A percentile compares a stretch with the other conserved stretches of the same genome.
These are phyloP conservation scores for Perdita meconis DNA, from an alignment of 2,888 invertebrate species.

Conservation along the genomic window DNA sequence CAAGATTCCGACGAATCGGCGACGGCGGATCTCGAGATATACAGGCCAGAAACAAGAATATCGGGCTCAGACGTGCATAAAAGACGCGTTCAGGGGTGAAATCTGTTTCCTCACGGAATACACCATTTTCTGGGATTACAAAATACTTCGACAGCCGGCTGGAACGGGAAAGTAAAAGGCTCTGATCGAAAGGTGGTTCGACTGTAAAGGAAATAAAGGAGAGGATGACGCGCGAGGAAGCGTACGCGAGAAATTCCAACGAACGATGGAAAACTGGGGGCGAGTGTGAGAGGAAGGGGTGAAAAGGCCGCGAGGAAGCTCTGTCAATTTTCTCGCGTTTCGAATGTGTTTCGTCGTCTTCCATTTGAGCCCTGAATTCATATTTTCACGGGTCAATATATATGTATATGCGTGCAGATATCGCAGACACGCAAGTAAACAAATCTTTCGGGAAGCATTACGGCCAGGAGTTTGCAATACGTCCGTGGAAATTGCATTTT, in stretches of 20 bases:
- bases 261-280: constrained; percentile 21
- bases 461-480: constrained; percentile 5
- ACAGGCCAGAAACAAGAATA: constrained; percentile 52
- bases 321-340: constrained; percentile 51
- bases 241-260: constrained; percentile 60
- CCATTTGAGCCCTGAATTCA: constrained; percentile 48
- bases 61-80: constrained; percentile 60
- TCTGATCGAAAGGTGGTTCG: constrained; percentile 62
- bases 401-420: constrained; percentile 14
- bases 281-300: constrained; percentile 15
- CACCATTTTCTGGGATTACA: constrained; percentile 69
- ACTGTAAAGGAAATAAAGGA: constrained; percentile 70
- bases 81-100: constrained; percentile 57
- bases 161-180: constrained; percentile 62
- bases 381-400: constrained; percentile 27
- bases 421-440: constrained; percentile 46
- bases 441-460: constrained; percentile 43
- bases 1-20: constrained; percentile 34
- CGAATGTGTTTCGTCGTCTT: constrained; percentile 56
- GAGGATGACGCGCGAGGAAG: constrained; percentile 58
- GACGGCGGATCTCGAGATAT: constrained; percentile 15
- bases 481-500: constrained; percentile 47
- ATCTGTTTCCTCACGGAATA: constrained; percentile 69
- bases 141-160: constrained; percentile 67
- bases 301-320: constrained; percentile 45